phyloP scores from a whole-genome alignment of 2,888 invertebrate species.

The Calliphora vomitoria region DNA sequence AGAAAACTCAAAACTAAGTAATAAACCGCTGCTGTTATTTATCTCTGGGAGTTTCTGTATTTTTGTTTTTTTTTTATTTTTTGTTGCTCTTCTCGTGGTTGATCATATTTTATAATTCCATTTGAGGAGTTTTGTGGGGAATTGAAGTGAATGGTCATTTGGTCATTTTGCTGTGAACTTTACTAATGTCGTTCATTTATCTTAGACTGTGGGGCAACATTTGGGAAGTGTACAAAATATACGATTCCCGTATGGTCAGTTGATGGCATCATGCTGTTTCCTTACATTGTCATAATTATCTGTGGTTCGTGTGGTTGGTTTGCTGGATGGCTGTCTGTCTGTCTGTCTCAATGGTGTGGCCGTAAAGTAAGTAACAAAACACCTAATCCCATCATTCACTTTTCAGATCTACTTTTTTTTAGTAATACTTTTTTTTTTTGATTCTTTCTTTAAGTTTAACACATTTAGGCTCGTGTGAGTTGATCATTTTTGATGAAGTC shows the following conservation, averaged over 20 bases:
- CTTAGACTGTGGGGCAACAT: constrained; percentile 63
- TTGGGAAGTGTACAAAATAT: constrained; percentile 19
- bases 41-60: constrained; percentile 42
- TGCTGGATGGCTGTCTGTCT: not conserved
- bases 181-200: constrained; percentile 74
- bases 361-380: constrained; percentile 53
- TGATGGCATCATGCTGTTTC: constrained; percentile 78
- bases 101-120: constrained; percentile 38
- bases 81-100: not conserved
- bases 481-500: constrained; percentile 63
- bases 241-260: constrained; percentile 12
- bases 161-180: constrained; percentile 72
- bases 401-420: constrained; percentile 34
- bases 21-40: constrained; percentile 49
- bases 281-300: constrained; percentile 83
- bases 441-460: constrained; percentile 32
- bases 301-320: constrained; percentile 71
- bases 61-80: constrained; percentile 9
- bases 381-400: constrained; percentile 71
- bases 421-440: not conserved
- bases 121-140: constrained; percentile 40
- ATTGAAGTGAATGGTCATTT: constrained; percentile 58
- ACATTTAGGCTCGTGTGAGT: constrained; percentile 71
- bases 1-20: constrained; percentile 35
- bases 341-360: constrained; percentile 49